Conservation (phyloP, 2,888 invertebrate genomes). For the Yponomeuta malinellus region DNA sequence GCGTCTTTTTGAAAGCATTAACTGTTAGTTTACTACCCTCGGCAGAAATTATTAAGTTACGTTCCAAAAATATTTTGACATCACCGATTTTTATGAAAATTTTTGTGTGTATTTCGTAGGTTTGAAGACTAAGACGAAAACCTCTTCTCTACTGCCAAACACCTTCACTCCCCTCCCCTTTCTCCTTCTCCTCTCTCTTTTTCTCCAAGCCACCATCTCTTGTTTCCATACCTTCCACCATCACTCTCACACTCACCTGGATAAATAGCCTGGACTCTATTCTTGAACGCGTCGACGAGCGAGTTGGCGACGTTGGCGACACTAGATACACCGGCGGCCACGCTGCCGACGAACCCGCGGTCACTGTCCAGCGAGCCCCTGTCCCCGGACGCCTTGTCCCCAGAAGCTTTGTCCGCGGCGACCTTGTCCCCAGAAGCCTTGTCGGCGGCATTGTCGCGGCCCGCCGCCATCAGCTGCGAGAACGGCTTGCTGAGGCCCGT, state of each 20-base stretch:
- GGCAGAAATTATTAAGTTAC: no score
- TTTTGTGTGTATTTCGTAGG: no score
- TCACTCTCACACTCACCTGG: slow-evolving; percentile 52
- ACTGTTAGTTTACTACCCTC: no score
- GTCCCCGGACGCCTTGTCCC: slow-evolving; percentile 28
- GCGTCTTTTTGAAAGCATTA: no score
- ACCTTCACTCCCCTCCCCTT: no score
- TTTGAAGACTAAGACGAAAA: no score
- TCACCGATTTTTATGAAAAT: no score
- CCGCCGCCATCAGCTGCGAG: slow-evolving; percentile 75
- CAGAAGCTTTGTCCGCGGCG: slow-evolving; percentile 53
- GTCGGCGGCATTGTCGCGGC: slow-evolving; percentile 30
- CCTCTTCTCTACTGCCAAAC: no score
- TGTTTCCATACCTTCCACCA: no score
- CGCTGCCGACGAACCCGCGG: slow-evolving; percentile 66
- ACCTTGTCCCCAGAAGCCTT: slow-evolving; percentile 77
- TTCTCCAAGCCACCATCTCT: neutral
- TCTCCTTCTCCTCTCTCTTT: no score
- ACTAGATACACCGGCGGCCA: slow-evolving; percentile 59
- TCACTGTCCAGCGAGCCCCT: slow-evolving; percentile 79
- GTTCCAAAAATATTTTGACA: no score
- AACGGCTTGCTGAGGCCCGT: slow-evolving; percentile 65
- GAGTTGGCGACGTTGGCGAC: slow-evolving; percentile 58
- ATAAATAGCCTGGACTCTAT: slow-evolving; percentile 72
- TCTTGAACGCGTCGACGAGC: slow-evolving; percentile 66